Conservation (phyloP, 35 echinoderm and acorn worm genomes). For the Ophiothrix spiculata region DNA sequence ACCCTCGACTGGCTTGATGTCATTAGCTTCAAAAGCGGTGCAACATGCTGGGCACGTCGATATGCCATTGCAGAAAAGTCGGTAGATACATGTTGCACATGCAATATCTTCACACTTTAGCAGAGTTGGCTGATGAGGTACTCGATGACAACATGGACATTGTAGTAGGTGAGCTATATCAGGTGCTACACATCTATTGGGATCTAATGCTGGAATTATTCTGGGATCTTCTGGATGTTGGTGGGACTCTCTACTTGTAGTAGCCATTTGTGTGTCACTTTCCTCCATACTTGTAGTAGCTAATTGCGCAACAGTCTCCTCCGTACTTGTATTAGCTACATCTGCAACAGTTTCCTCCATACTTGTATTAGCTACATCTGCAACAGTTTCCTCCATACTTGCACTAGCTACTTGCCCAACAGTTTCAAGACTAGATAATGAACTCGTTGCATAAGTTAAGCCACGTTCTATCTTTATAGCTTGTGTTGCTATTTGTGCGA, state of each 20-base stretch:
- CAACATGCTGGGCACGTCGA: background rate
- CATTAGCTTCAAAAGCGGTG: background rate
- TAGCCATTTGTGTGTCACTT: background rate
- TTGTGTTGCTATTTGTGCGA: too few relatives aligned
- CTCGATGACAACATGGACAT: background rate
- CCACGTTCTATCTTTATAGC: too few relatives aligned
- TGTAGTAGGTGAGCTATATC: background rate
- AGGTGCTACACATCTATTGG: background rate
- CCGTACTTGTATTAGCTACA: too few relatives aligned
- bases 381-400: too few relatives aligned
- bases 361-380: too few relatives aligned
- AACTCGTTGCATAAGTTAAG: too few relatives aligned
- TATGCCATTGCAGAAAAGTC: background rate
- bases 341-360: too few relatives aligned
- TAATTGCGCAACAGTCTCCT: too few relatives aligned
- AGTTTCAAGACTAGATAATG: too few relatives aligned
- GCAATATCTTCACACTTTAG: background rate
- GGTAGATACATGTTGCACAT: background rate
- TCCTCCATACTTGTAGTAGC: background rate
- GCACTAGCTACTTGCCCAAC: too few relatives aligned
- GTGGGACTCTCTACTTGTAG: background rate
- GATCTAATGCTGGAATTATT: background rate
- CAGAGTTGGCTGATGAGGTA: background rate
- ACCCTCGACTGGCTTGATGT: background rate
- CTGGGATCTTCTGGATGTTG: background rate